A percentile compares a stretch with the other conserved stretches of the same genome.
Evolutionary conservation across 2,888 invertebrate genomes (phyloP).

Genomic region (Colletes collaris): DNA sequence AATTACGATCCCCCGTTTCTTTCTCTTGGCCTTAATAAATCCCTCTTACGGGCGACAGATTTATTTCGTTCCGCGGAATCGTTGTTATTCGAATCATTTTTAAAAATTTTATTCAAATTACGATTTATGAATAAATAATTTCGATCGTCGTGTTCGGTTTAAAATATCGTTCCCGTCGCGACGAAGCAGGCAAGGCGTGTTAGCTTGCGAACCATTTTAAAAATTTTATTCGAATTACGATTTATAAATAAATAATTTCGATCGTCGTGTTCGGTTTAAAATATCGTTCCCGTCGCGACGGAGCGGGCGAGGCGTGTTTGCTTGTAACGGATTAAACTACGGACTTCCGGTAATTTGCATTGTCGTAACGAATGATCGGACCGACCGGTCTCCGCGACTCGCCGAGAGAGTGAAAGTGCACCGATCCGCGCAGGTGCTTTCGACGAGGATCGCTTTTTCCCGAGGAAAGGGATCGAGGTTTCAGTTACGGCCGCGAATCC

Average conservation of each 20-base stretch:
- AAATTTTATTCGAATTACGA: too few species aligned
- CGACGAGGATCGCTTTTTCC: constrained; percentile 51
- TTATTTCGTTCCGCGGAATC: too few species aligned
- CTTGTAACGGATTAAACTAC: constrained; percentile 12
- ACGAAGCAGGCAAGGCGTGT: not conserved
- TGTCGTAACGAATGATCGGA: constrained; percentile 9
- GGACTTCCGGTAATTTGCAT: constrained; percentile 37
- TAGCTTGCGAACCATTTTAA: too few species aligned
- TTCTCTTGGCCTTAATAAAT: not conserved
- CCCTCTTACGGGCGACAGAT: not conserved
- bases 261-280: too few species aligned
- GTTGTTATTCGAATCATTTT: too few species aligned
- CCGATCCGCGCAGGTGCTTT: constrained; percentile 56
- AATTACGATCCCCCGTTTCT: constrained; percentile 8
- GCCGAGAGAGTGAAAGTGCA: constrained; percentile 64
- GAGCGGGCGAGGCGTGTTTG: not conserved
- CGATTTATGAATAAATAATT: too few species aligned
- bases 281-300: not conserved
- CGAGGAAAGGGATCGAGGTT: constrained; percentile 17
- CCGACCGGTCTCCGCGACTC: constrained; percentile 41
- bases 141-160: too few species aligned
- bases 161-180: not conserved
- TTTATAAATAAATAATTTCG: too few species aligned
- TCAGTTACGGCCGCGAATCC: constrained; percentile 39
- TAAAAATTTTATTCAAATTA: too few species aligned